Conservation (phyloP, 2,113 vertebrate species). For the Otocyon megalotis region DNA sequence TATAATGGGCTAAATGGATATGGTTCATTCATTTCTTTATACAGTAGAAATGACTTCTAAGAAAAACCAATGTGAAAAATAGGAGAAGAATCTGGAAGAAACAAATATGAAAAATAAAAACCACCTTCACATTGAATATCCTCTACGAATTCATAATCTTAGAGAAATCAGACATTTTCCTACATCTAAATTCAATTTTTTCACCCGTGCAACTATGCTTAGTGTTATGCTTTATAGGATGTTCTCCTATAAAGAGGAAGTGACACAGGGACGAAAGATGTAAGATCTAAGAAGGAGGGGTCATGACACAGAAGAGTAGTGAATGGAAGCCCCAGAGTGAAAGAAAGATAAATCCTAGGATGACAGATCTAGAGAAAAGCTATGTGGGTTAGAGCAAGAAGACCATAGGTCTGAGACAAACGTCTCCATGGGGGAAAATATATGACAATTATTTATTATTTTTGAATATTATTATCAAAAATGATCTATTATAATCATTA, state of each 20-base stretch:
- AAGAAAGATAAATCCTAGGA: neutral
- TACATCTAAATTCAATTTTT: neutral
- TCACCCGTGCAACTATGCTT: neutral
- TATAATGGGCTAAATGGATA: neutral
- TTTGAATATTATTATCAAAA: neutral
- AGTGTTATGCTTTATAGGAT: neutral
- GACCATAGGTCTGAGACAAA: neutral
- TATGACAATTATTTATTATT: neutral
- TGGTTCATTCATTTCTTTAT: neutral
- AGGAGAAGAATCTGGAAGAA: neutral
- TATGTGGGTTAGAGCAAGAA: neutral
- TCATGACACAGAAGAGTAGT: neutral
- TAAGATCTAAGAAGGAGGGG: neutral
- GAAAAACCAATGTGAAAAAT: constrained; percentile 12
- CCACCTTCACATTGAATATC: neutral
- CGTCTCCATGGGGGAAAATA: neutral
- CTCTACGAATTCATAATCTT: neutral
- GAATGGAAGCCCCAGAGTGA: neutral
- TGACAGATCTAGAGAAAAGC: neutral
- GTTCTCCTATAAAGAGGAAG: neutral
- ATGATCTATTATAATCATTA: neutral
- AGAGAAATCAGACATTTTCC: neutral
- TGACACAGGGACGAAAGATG: neutral
- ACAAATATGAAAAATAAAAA: neutral
- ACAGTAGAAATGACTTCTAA: neutral